phyloP scores from a whole-genome alignment of 2,113 vertebrate genomes.

The Melospiza georgiana region DNA sequence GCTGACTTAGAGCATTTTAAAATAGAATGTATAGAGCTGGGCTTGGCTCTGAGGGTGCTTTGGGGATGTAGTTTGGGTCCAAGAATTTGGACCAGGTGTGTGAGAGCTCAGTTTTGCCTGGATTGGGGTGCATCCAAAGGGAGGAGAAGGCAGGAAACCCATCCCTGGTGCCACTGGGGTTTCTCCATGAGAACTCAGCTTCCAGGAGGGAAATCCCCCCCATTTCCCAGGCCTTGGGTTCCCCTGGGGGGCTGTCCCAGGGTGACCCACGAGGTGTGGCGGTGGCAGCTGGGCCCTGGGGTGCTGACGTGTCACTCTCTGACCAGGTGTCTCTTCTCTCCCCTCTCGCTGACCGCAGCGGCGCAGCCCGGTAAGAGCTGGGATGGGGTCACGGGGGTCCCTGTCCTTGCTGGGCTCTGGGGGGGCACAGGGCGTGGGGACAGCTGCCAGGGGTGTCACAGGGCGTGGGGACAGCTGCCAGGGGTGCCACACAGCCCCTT shows the following conservation, averaged over 20 bases:
- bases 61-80: not conserved
- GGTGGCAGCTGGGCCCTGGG: not conserved
- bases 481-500: fast-evolving
- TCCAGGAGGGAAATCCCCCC: not conserved
- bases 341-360: conserved; percentile 99
- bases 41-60: not conserved
- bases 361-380: conserved; percentile 94
- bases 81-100: fast-evolving
- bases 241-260: not conserved
- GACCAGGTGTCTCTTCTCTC: conserved; percentile 99
- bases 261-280: not conserved
- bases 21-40: not conserved
- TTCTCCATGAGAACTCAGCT: not conserved
- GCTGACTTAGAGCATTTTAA: not conserved
- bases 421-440: not conserved
- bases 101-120: fast-evolving
- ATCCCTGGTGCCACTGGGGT: fast-evolving
- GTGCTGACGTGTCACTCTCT: conserved; percentile 91
- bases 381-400: fast-evolving
- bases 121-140: fast-evolving
- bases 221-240: fast-evolving
- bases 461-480: not conserved
- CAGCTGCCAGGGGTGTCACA: not conserved
- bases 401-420: fast-evolving
- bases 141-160: not conserved